Evolutionary conservation across 1,140 invertebrate species (phyloP).

Genomic region (Drosophila virilis): DNA sequence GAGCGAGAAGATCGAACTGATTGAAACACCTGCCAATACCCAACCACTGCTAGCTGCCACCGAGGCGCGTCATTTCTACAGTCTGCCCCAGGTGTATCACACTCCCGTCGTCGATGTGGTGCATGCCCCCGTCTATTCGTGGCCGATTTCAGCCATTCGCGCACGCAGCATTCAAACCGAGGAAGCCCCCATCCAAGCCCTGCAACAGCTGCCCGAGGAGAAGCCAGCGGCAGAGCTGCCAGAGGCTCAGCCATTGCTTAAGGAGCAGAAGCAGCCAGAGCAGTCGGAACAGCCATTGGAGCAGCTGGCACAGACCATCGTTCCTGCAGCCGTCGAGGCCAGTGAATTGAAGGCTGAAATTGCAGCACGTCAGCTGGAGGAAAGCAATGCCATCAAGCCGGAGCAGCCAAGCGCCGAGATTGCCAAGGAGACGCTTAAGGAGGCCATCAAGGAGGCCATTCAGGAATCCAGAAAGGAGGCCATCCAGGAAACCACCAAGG

Average conservation of each 20-base stretch:
- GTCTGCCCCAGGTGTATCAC: slow-evolving; percentile 69
- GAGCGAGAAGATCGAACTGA: slow-evolving; percentile 61
- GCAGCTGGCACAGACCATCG: slow-evolving; percentile 43
- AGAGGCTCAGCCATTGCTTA: slow-evolving; percentile 49
- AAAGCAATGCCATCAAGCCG: slow-evolving; percentile 60
- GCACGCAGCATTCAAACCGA: slow-evolving; percentile 72
- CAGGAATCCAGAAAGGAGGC: slow-evolving; percentile 6
- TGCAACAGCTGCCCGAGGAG: slow-evolving; percentile 11
- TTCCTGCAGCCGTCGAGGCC: slow-evolving; percentile 43
- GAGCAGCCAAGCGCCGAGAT: slow-evolving; percentile 36
- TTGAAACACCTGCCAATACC: slow-evolving; percentile 73
- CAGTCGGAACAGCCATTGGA: slow-evolving; percentile 44
- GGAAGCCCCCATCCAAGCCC: slow-evolving; percentile 14
- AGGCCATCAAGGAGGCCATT: slow-evolving; percentile 7
- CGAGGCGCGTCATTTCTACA: slow-evolving; percentile 71
- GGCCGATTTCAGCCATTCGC: slow-evolving; percentile 71
- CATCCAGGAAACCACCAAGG: slow-evolving; percentile 13
- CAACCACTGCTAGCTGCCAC: slow-evolving; percentile 60
- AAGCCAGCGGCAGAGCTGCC: slow-evolving; percentile 19
- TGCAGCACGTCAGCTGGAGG: slow-evolving; percentile 63
- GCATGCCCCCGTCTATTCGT: slow-evolving; percentile 64
- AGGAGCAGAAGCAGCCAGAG: slow-evolving; percentile 54
- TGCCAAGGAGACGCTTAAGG: slow-evolving; percentile 12
- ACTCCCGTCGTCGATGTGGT: slow-evolving; percentile 75
- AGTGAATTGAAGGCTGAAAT: slow-evolving; percentile 57